phyloP scores from a whole-genome alignment of 2,888 invertebrate genomes.

The Terebella lapidaria region DNA sequence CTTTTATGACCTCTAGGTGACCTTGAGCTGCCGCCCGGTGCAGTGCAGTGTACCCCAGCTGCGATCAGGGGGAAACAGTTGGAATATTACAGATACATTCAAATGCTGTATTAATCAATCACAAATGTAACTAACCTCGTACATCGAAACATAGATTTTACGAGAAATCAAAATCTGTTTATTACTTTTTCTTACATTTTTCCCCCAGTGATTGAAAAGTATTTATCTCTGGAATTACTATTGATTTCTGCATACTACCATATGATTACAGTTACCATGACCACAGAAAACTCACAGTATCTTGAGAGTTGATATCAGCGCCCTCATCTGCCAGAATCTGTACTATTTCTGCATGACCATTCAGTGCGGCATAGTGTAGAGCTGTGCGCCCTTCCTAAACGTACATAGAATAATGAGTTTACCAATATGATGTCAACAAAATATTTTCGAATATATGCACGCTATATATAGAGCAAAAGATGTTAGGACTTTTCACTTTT shows the following conservation, averaged over 20 bases:
- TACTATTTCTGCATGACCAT: slow-evolving; percentile 58
- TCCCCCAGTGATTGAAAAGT: too few species aligned
- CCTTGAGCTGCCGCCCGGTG: slow-evolving; percentile 80
- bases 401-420: too few species aligned
- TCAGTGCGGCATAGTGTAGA: slow-evolving; percentile 59
- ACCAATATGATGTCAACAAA: too few species aligned
- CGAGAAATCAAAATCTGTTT: too few species aligned
- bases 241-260: too few species aligned
- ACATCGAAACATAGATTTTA: slow-evolving; percentile 1
- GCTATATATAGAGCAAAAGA: too few species aligned
- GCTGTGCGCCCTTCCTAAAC: slow-evolving; percentile 54
- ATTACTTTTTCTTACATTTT: too few species aligned
- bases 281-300: slow-evolving; percentile 55
- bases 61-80: slow-evolving; percentile 25
- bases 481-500: too few species aligned
- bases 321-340: slow-evolving; percentile 55
- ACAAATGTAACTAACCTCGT: not conserved
- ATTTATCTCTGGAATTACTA: too few species aligned
- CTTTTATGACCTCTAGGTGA: slow-evolving; percentile 68
- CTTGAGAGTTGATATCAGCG: slow-evolving; percentile 56
- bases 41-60: slow-evolving; percentile 70
- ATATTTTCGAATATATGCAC: too few species aligned
- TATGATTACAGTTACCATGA: too few species aligned
- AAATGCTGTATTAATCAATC: not conserved
- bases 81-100: too few species aligned